Base-by-base conservation (phyloP, 1,140 invertebrate genomes). In the Drosophila gunungcola region DNA sequence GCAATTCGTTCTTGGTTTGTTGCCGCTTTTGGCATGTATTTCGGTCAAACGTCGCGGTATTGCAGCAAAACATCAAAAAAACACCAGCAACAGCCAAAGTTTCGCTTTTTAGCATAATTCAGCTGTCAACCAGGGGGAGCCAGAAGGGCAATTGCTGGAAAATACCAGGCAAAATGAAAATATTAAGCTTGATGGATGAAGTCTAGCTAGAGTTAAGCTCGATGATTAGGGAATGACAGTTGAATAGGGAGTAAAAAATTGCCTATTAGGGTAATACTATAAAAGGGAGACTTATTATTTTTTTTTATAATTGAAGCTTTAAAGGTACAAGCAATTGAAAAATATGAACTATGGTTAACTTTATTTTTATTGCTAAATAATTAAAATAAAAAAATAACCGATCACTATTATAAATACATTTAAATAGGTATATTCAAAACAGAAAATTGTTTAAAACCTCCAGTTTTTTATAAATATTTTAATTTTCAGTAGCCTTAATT, bases 41-140 rank as follows among this genome's bases (percentile, higher is more conserved):
- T 84, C 75, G 81, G 85, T 69, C 79, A 82, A 77, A 72, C 53
- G 63, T 64, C 48, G 79, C 65, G 63, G 69, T 65, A 83, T 54
- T 86, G 85, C 84, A 90, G 68, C 52, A 58, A 62, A 46, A 67
- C 49, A 64, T 64, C 67, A 72, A 64, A 72, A 72, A 53, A 48
- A 49, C 38, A 69, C 56, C 38, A 29, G 36, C 38, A 65, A 60
- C 56, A 73, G 51, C 52, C 13, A 78, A 86, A 86, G 75, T 81
- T 81, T 65, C 61, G 78, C 61, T 72, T 75, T 78, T 68, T 46
- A 74, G 54, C 81, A 85, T 80, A 73, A 65, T 85, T 73, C 51
- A 52, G 25, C 41, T 64, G 49, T 64, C 60, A 68, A 38, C 42
- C 32, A 4, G 38, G 16, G 51, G 68, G 16, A 21, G 16, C 16